Evolutionary conservation across 2,113 vertebrate species (phyloP).

Genomic region (Saguinus midas): DNA sequence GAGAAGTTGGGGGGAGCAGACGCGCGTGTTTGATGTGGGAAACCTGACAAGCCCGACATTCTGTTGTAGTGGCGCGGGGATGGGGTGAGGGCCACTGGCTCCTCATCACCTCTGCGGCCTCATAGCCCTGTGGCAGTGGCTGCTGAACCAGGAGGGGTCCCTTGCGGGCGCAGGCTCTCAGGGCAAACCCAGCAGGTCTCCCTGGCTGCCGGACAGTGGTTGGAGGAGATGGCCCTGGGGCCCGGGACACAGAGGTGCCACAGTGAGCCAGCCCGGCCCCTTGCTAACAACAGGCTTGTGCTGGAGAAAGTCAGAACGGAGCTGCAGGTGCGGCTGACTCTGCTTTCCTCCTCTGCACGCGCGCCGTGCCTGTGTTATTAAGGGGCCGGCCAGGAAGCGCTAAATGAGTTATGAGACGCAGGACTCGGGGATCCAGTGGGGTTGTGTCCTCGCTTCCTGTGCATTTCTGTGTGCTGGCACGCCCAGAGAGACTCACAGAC

Average conservation of each 20-base stretch:
- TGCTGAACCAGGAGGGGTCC: neutral
- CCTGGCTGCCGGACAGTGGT: neutral
- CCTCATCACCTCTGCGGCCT: too few species aligned
- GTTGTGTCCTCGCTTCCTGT: neutral
- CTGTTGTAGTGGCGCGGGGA: fast-evolving
- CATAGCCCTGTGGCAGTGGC: neutral
- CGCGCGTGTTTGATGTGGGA: constrained; percentile 78
- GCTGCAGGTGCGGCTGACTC: fast-evolving
- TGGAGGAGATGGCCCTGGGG: too few species aligned
- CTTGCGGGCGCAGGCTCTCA: neutral
- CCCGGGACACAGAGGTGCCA: fast-evolving
- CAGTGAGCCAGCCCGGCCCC: neutral
- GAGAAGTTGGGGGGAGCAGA: constrained; percentile 80
- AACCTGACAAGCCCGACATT: neutral
- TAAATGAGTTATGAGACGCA: fast-evolving
- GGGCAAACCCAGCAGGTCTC: neutral
- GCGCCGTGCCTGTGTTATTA: neutral
- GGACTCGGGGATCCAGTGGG: neutral
- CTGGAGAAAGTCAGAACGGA: fast-evolving
- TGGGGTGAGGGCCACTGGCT: neutral
- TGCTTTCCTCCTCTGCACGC: fast-evolving
- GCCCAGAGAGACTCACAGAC: neutral
- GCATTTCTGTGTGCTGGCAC: neutral
- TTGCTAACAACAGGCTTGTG: too few species aligned
- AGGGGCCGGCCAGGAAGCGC: neutral